Conservation (phyloP, 2,797 vertebrate species). For the Cheirogaleus major region DNA sequence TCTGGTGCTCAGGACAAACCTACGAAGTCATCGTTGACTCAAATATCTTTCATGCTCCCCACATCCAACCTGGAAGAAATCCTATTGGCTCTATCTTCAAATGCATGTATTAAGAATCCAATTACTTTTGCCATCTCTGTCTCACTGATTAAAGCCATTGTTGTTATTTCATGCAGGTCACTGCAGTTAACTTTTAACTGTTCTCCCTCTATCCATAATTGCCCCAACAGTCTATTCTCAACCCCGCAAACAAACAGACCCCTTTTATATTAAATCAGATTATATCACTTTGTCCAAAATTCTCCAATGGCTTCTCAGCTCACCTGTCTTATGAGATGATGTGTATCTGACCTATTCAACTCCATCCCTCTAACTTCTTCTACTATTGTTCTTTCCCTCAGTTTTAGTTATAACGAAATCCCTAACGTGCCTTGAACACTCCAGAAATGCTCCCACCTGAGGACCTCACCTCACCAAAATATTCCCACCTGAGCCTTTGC, state of each 20-base stretch:
- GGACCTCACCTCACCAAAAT: background rate
- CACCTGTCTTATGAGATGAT: no score
- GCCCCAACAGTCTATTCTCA: background rate
- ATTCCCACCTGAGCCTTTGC: no score
- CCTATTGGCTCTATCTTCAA: background rate
- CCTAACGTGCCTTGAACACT: background rate
- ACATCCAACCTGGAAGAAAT: background rate
- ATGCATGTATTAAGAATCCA: background rate
- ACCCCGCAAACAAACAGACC: background rate
- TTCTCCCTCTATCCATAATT: background rate
- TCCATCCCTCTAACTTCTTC: background rate
- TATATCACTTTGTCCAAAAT: background rate
- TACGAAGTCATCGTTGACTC: background rate
- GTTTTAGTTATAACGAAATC: background rate
- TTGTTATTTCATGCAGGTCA: background rate
- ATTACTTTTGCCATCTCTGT: background rate
- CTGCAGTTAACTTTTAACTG: background rate
- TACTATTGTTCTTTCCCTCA: background rate
- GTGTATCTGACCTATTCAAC: background rate
- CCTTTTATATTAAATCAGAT: background rate
- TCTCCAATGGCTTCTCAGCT: background rate
- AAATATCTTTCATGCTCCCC: background rate
- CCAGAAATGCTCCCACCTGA: background rate
- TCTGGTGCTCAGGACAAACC: background rate
- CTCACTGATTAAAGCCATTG: background rate